Evolutionary conservation across 2,888 invertebrate species (phyloP).

Genomic region (Cancer borealis): DNA sequence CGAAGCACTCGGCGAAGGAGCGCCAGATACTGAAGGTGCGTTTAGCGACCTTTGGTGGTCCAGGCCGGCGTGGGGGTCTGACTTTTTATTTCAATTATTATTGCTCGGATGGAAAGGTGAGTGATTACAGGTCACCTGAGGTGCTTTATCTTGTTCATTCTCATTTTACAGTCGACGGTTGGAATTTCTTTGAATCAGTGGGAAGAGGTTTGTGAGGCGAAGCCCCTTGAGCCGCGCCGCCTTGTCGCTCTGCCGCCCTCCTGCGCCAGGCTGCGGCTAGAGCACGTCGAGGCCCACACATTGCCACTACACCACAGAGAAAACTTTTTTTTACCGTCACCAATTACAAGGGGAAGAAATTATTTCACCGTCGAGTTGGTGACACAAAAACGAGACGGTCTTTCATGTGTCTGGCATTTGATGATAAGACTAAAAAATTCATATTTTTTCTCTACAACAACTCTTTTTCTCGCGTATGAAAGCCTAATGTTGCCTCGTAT

Average conservation of each 20-base stretch:
- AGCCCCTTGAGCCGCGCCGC: not conserved
- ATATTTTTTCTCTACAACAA: conserved; percentile 48
- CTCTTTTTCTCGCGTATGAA: conserved; percentile 46
- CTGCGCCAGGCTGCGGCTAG: not conserved
- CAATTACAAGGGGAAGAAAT: conserved; percentile 43
- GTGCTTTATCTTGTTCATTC: conserved; percentile 47
- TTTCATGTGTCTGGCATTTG: conserved; percentile 57
- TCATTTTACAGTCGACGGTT: conserved; percentile 58
- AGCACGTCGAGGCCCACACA: not conserved
- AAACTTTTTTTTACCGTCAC: not conserved
- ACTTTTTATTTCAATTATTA: conserved; percentile 60
- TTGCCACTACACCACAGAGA: conserved; percentile 23
- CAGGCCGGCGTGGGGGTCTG: conserved; percentile 47
- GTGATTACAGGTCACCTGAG: conserved; percentile 59
- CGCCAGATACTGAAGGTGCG: conserved; percentile 61
- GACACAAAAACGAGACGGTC: conserved; percentile 13
- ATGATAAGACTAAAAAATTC: conserved; percentile 54
- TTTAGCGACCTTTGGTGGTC: conserved; percentile 65
- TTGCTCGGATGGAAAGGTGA: conserved; percentile 48
- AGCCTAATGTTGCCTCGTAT: conserved; percentile 54
- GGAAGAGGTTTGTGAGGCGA: conserved; percentile 20
- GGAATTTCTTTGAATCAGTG: conserved; percentile 47
- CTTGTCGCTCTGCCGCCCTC: not conserved
- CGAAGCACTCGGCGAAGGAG: conserved; percentile 53
- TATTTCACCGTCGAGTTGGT: conserved; percentile 15